These are phyloP conservation scores for Scaptomyza parva DNA, from an alignment of 2,888 invertebrate genomes.

Conservation along the genomic window DNA sequence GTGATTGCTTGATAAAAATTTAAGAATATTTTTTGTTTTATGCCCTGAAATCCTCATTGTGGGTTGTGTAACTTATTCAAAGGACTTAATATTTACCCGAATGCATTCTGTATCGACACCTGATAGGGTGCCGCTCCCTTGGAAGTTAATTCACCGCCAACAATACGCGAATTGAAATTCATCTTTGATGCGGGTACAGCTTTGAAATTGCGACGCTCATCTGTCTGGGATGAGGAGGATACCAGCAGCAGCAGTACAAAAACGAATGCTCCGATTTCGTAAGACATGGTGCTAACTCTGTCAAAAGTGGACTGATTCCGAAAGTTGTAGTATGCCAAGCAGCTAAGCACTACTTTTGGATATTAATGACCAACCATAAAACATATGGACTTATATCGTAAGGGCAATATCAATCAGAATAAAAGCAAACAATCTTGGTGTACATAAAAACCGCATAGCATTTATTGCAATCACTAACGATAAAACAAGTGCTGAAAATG, in stretches of 20 bases:
- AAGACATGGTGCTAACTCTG: conserved; percentile 57
- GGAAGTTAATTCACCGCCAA: conserved; percentile 72
- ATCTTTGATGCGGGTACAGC: conserved; percentile 14
- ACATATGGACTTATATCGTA: not conserved
- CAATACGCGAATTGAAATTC: conserved; percentile 57
- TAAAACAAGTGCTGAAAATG: conserved; percentile 33
- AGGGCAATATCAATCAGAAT: conserved; percentile 50
- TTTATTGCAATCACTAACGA: conserved; percentile 51
- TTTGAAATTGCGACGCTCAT: conserved; percentile 35
- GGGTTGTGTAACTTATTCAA: no score
- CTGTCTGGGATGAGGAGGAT: conserved; percentile 44
- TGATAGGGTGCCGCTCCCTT: conserved; percentile 80
- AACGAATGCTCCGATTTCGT: conserved; percentile 27
- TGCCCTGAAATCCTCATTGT: no score
- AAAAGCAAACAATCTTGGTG: conserved; percentile 31
- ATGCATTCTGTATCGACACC: conserved; percentile 80
- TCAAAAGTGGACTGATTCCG: conserved; percentile 57
- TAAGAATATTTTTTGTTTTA: not conserved
- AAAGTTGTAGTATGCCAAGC: conserved; percentile 12
- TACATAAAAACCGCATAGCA: conserved; percentile 58
- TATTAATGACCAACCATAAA: conserved; percentile 67
- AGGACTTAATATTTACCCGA: conserved; percentile 43
- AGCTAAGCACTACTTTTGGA: conserved; percentile 50
- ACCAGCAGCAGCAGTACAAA: conserved; percentile 25
- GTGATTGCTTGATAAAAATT: conserved; percentile 71